These are phyloP conservation scores for Probosciger aterrimus DNA, from an alignment of 2,113 vertebrate species.

Conservation along the genomic window DNA sequence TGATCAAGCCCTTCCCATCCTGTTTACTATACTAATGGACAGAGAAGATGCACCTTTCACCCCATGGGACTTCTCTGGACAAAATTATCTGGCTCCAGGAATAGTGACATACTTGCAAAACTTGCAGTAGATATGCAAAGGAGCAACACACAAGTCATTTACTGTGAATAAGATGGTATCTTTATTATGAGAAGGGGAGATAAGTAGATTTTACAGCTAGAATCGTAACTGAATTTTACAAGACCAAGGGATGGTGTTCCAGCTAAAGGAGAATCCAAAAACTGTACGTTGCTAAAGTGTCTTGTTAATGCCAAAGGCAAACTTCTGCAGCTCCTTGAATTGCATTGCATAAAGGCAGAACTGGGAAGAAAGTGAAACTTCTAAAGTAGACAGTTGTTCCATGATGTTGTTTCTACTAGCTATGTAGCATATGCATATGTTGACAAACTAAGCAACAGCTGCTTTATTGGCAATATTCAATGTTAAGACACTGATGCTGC, in stretches of 20 bases:
- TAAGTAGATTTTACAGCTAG: neutral
- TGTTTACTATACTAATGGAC: neutral
- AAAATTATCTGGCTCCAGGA: neutral
- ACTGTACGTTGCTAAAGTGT: neutral
- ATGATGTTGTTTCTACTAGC: neutral
- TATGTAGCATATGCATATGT: neutral
- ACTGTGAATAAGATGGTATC: neutral
- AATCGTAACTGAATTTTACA: neutral
- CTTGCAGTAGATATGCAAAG: neutral
- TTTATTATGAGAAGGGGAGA: neutral
- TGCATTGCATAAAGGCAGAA: neutral
- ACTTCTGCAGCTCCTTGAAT: neutral
- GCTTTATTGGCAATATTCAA: neutral
- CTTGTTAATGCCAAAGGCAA: neutral
- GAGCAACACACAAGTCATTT: neutral
- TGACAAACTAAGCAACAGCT: conserved; percentile 5
- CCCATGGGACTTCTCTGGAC: neutral
- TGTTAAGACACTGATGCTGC: neutral
- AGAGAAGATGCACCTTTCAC: neutral
- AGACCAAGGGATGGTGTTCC: neutral
- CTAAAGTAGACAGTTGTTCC: neutral
- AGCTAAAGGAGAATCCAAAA: neutral
- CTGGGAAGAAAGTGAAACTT: neutral
- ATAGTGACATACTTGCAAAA: neutral
- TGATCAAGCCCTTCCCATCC: neutral